Base-by-base conservation (phyloP, 2,113 vertebrate genomes). In the Trinectes maculatus region DNA sequence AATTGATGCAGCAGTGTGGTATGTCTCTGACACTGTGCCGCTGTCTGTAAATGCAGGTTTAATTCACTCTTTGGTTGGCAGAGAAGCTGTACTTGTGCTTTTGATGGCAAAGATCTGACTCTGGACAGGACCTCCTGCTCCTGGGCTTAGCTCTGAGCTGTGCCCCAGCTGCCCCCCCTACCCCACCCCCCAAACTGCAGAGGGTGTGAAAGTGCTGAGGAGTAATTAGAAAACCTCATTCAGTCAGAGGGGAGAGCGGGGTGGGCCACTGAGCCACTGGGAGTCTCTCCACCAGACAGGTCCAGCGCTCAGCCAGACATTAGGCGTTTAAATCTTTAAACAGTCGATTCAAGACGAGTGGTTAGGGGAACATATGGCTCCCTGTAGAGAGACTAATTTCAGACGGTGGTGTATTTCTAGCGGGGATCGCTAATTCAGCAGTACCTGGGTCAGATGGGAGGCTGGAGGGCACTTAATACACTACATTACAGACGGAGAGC, bases 351-450 rank as follows among this genome's bases (percentile, higher is more conserved):
- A n/a, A 86, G 81, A 80, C 49, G 53, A 28, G 80, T 44, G 36
- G 55, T 51, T 58, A 22, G 71, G 65, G 71, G 62, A 54, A 28
- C 9, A 12, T 0, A 24, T 3, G 16, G 36, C 63, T 80, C 68
- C 72, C 82, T 39, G 60, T 11, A 47, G 58, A 74, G 82, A 60
- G 59, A 53, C 77, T 58, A 11, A 61, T 85, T 87, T 83, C 74
- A 62, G 57, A 58, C 53, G 39, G 56, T 33, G 60, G 22, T 37
- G 37, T 49, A 48, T 61, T 73, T 76, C 75, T 77, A 25, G 46
- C 10, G 36, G 74, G 66, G 65, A 55, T 57, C 68, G 83, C 72
- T 77, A 77, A 87, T 83, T 86, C 79, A 80, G 65, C 80, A 76
- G 77, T 53, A 57, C 15, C 47, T 59, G 0, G 72, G 82, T 85